phyloP scores from a whole-genome alignment of 2,888 invertebrate genomes.

The Stenotaenia linearis region DNA sequence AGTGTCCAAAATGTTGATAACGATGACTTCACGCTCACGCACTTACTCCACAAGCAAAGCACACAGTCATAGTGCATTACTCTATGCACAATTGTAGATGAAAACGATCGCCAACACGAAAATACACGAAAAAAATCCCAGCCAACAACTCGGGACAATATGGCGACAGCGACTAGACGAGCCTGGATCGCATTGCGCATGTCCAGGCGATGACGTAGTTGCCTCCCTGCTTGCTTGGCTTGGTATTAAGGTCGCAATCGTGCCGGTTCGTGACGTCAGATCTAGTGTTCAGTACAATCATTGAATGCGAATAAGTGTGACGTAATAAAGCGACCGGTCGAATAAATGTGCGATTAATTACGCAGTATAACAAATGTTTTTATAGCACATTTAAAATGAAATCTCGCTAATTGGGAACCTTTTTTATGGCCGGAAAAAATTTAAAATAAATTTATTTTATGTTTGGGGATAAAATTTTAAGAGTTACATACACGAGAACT shows the following conservation, averaged over 20 bases:
- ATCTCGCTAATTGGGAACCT: not conserved
- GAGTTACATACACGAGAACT: not conserved
- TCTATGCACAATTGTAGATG: not conserved
- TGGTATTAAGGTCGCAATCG: not conserved
- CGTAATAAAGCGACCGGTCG: not conserved
- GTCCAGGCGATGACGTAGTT: not conserved
- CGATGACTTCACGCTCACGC: not conserved
- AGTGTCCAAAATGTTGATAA: not conserved
- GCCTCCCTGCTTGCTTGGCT: not conserved
- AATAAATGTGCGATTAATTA: not conserved
- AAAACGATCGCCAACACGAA: not conserved
- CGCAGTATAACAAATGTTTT: not conserved
- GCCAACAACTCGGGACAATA: constrained; percentile 19
- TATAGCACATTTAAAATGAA: not conserved
- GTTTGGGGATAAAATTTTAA: not conserved
- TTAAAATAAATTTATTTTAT: not conserved
- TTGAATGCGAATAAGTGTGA: not conserved
- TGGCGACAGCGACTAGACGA: constrained; percentile 6
- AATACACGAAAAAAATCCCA: constrained; percentile 6
- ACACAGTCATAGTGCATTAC: constrained; percentile 19
- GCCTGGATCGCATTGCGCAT: not conserved
- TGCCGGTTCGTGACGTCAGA: not conserved
- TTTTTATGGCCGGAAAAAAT: too few relatives aligned
- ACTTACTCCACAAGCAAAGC: constrained; percentile 10
- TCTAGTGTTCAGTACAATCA: not conserved